Percentiles rank a stretch among this genome's conserved stretches.
Conservation (phyloP, 2,888 invertebrate species). For the Eurytoma californica region DNA sequence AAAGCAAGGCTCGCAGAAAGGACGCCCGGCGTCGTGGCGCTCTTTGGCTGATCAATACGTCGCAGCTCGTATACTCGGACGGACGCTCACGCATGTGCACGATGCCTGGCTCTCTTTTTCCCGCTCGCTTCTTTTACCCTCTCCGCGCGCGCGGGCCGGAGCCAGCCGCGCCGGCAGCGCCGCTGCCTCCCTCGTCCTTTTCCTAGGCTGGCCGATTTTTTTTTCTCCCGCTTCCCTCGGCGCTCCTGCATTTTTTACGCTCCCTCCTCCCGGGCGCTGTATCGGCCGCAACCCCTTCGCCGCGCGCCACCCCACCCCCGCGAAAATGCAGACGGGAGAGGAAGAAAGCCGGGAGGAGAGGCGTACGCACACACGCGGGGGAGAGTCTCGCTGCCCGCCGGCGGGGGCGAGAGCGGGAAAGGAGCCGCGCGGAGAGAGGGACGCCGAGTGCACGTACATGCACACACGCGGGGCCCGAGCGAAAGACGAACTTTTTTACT, state of each 20-base stretch:
- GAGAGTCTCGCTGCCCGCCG: slow-evolving; percentile 16
- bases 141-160: no score
- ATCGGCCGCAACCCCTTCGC: slow-evolving; percentile 1
- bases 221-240: slow-evolving; percentile 68
- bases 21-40: slow-evolving; percentile 75
- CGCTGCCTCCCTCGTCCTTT: slow-evolving; percentile 59
- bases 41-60: slow-evolving; percentile 75
- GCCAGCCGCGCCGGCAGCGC: slow-evolving; percentile 54
- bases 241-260: slow-evolving; percentile 70
- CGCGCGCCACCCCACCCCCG: slow-evolving; percentile 8
- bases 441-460: no score
- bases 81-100: slow-evolving; percentile 74
- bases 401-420: no score
- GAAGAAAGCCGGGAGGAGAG: slow-evolving; percentile 51
- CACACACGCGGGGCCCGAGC: background rate
- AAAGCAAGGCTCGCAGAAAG: slow-evolving; percentile 75
- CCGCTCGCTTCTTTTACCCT: slow-evolving; percentile 47
- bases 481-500: slow-evolving; percentile 50
- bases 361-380: slow-evolving; percentile 28
- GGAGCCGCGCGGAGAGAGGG: no score
- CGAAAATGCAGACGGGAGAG: slow-evolving; percentile 48
- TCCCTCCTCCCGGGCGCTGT: slow-evolving; percentile 35
- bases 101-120: slow-evolving; percentile 65
- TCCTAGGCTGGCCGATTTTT: slow-evolving; percentile 68
- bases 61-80: slow-evolving; percentile 67